Evolutionary conservation across 2,113 vertebrate genomes (phyloP).

Genomic region (Microtus ochrogaster): DNA sequence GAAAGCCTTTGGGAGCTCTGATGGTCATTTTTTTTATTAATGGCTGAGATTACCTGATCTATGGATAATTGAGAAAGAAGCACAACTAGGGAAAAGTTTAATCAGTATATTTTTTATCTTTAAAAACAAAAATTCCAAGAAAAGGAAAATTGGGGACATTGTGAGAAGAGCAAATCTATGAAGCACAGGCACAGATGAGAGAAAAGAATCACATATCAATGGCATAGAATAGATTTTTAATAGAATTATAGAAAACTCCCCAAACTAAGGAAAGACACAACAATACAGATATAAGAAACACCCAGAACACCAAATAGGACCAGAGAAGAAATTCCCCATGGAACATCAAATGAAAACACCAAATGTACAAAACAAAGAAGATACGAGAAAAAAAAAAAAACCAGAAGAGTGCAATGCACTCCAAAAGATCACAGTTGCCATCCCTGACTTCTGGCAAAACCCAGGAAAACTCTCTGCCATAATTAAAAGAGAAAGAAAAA

Average conservation of each 20-base stretch:
- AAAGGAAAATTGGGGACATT: background rate
- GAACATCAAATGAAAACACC: background rate
- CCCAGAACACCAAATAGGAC: background rate
- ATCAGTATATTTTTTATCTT: background rate
- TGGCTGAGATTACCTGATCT: background rate
- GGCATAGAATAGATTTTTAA: background rate
- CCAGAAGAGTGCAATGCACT: background rate
- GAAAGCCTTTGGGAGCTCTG: background rate
- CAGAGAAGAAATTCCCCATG: background rate
- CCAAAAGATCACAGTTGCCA: background rate
- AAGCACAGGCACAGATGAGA: background rate
- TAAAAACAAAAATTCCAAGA: background rate
- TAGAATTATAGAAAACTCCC: background rate
- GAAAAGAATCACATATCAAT: background rate
- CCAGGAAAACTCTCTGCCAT: background rate
- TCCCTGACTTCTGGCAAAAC: background rate
- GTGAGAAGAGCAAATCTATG: background rate
- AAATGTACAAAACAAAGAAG: background rate
- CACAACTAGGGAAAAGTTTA: constrained; percentile 28
- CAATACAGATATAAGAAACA: background rate
- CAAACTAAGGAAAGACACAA: background rate
- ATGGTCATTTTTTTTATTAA: background rate
- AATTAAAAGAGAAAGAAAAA: background rate
- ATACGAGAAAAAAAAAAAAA: background rate
- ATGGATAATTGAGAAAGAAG: background rate